These are phyloP conservation scores for Drosophila kanekoi DNA, from an alignment of 2,888 invertebrate species.

Conservation along the genomic window DNA sequence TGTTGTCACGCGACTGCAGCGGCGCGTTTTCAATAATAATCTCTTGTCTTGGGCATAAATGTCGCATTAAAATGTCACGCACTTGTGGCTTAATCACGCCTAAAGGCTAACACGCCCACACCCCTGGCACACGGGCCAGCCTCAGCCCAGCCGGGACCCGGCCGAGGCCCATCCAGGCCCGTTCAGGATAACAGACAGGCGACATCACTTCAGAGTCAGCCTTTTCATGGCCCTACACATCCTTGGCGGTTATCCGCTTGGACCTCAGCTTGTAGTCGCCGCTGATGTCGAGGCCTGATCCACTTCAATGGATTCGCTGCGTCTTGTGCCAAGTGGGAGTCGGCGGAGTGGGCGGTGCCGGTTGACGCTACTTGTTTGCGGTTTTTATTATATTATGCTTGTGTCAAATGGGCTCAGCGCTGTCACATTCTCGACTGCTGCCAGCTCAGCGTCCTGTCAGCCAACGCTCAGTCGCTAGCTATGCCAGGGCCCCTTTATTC, in stretches of 20 bases:
- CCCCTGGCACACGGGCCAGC: conserved; percentile 2
- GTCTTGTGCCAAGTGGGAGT: no score
- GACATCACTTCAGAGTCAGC: conserved; percentile 43
- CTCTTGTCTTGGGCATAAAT: conserved; percentile 80
- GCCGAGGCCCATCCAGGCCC: conserved; percentile 1
- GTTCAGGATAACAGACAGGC: conserved; percentile 8
- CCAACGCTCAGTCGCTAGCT: conserved; percentile 31
- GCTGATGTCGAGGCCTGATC: conserved; percentile 32
- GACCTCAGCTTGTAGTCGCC: conserved; percentile 24
- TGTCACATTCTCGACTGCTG: conserved; percentile 72
- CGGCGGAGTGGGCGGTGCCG: not conserved
- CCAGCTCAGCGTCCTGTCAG: conserved; percentile 69
- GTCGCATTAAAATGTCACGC: conserved; percentile 81
- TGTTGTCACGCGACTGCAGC: conserved; percentile 54
- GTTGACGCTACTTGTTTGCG: conserved; percentile 73
- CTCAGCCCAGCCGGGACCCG: conserved; percentile 1
- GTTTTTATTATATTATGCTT: conserved; percentile 78
- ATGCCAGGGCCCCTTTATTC: conserved; percentile 15
- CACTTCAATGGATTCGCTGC: conserved; percentile 25
- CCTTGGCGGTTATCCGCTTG: conserved; percentile 33
- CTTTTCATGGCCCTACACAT: conserved; percentile 12
- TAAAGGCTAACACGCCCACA: conserved; percentile 66
- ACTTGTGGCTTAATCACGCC: conserved; percentile 80
- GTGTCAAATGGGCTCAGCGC: conserved; percentile 76
- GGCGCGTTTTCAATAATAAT: conserved; percentile 76